Percentiles rank a stretch among this genome's conserved stretches.
Evolutionary conservation across 1,140 invertebrate genomes (phyloP).

Genomic region (Eupeodes corollae): DNA sequence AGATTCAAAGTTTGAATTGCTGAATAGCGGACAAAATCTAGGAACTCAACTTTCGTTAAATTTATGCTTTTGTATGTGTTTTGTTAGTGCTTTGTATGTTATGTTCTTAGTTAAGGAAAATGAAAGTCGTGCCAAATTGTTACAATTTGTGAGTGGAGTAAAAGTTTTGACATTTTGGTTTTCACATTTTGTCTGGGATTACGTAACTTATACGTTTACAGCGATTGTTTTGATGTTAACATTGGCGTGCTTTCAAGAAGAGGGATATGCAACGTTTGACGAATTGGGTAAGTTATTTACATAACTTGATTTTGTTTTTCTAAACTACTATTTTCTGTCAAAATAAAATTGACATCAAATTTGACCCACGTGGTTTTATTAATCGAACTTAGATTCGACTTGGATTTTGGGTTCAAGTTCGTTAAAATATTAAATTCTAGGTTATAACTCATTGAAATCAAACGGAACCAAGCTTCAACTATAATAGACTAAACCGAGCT

Average conservation of each 20-base stretch:
- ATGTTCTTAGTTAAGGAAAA: slow-evolving; percentile 49
- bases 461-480: no score
- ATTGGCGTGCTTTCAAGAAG: slow-evolving; percentile 46
- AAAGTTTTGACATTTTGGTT: slow-evolving; percentile 59
- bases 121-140: slow-evolving; percentile 41
- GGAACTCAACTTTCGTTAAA: slow-evolving; percentile 53
- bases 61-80: slow-evolving; percentile 53
- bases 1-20: slow-evolving; percentile 24
- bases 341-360: not conserved
- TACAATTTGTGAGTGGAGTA: slow-evolving; percentile 62
- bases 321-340: not conserved
- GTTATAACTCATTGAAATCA: no score
- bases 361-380: no score
- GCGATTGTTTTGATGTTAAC: slow-evolving; percentile 41
- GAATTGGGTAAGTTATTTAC: slow-evolving; percentile 31
- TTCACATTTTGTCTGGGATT: slow-evolving; percentile 60
- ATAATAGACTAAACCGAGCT: no score
- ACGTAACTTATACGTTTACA: slow-evolving; percentile 49
- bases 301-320: not conserved
- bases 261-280: slow-evolving; percentile 39
- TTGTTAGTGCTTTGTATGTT: slow-evolving; percentile 63
- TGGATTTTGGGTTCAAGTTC: no score
- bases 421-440: no score
- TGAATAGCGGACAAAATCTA: slow-evolving; percentile 43
- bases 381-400: no score